Conservation (phyloP, 2,888 invertebrate species). For the Ptychoptera contaminata region DNA sequence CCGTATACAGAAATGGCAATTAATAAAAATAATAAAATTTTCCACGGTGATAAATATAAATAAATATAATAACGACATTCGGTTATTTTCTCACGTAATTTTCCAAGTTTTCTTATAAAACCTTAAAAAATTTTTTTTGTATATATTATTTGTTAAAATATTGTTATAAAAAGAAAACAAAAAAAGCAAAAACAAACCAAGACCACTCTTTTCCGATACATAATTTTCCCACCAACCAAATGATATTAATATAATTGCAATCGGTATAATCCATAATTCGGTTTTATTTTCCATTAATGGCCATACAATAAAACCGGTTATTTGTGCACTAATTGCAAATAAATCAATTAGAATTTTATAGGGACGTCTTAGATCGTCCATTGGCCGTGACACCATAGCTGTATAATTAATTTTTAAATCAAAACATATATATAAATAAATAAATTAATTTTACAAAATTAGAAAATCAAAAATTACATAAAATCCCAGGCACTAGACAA, state of each 20-base stretch:
- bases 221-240: slow-evolving; percentile 79
- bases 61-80: slow-evolving; percentile 57
- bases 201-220: slow-evolving; percentile 31
- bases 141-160: not conserved
- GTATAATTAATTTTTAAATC: not conserved
- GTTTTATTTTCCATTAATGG: slow-evolving; percentile 37
- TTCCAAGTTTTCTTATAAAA: slow-evolving; percentile 27
- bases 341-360: slow-evolving; percentile 37
- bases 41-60: slow-evolving; percentile 55
- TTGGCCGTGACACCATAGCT: slow-evolving; percentile 6
- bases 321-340: slow-evolving; percentile 45
- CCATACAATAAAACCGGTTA: slow-evolving; percentile 52
- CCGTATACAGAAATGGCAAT: slow-evolving; percentile 40
- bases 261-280: slow-evolving; percentile 43
- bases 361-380: slow-evolving; percentile 18
- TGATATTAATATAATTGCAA: slow-evolving; percentile 51
- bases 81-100: slow-evolving; percentile 40
- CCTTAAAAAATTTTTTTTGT: slow-evolving; percentile 18
- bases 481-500: slow-evolving; percentile 63
- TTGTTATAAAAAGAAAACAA: too few species aligned
- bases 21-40: slow-evolving; percentile 54
- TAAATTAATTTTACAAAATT: not conserved
- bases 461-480: slow-evolving; percentile 35
- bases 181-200: not conserved
- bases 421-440: not conserved